A percentile compares a stretch with the other conserved stretches of the same genome.
Conservation (phyloP, 2,797 vertebrate species). For the Sebastolobus altivelis region DNA sequence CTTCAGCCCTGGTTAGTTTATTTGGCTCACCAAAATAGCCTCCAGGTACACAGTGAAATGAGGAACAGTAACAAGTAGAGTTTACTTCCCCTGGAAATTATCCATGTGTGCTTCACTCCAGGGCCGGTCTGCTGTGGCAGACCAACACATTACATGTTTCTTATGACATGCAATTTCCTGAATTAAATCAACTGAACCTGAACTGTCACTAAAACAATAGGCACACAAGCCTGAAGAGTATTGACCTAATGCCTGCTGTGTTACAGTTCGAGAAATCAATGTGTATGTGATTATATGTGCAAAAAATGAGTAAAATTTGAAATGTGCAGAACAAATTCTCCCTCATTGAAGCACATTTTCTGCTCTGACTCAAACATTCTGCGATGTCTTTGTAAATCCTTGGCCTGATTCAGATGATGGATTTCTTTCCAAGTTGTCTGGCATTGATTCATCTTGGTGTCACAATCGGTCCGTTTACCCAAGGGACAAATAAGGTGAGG, state of each 20-base stretch:
- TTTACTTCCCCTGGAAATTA: conserved; percentile 20
- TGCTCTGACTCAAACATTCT: conserved; percentile 3
- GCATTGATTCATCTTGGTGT: conserved; percentile 36
- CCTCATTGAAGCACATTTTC: not conserved
- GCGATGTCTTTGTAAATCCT: conserved; percentile 39
- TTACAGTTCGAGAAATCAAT: not conserved
- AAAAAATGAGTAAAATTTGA: not conserved
- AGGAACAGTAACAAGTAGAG: conserved; percentile 25
- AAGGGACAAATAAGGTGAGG: not conserved
- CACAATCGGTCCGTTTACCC: not conserved
- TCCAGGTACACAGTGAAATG: conserved; percentile 18
- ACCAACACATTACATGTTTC: not conserved
- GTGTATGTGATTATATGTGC: not conserved
- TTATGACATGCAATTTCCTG: not conserved
- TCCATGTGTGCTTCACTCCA: not conserved
- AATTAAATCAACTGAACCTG: not conserved
- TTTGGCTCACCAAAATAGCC: conserved; percentile 41
- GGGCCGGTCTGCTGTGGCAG: not conserved
- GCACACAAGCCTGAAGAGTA: not conserved
- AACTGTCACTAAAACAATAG: not conserved
- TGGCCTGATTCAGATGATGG: conserved; percentile 49
- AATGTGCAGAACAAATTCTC: not conserved
- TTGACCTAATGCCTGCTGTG: not conserved
- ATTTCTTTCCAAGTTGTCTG: conserved; percentile 19
- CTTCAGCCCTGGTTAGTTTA: conserved; percentile 24